These are phyloP conservation scores for Macrotus californicus DNA, from an alignment of 2,113 vertebrate genomes.

Conservation along the genomic window DNA sequence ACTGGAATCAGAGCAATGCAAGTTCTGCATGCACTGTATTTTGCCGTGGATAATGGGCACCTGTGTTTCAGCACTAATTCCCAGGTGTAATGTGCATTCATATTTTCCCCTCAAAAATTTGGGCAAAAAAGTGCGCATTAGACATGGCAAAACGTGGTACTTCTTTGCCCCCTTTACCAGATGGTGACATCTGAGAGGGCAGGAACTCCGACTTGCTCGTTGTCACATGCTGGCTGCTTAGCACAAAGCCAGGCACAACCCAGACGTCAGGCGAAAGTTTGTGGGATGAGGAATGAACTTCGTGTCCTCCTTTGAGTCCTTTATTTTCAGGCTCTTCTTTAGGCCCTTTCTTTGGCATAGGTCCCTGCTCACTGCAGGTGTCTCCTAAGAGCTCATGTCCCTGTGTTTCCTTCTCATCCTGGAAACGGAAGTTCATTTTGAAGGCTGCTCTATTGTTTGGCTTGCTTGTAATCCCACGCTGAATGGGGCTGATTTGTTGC, in stretches of 20 bases:
- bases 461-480: conserved; percentile 27
- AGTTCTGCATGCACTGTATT: neutral
- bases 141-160: no score
- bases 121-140: no score
- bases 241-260: neutral
- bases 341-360: conserved; percentile 46
- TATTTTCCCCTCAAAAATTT: no score
- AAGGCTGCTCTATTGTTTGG: conserved; percentile 67
- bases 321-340: neutral
- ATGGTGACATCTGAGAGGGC: neutral
- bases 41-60: no score
- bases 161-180: neutral
- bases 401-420: conserved; percentile 67
- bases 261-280: neutral
- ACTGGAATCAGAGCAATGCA: conserved; percentile 13
- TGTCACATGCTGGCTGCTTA: neutral
- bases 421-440: conserved; percentile 71
- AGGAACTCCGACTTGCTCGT: neutral
- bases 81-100: no score
- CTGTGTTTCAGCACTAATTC: no score
- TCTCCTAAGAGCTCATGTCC: conserved; percentile 63
- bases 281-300: neutral
- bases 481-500: conserved; percentile 19
- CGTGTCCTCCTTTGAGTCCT: neutral
- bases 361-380: conserved; percentile 62